Evolutionary conservation across 2,797 vertebrate genomes (phyloP), one percentile per base, ranked within the genome.

Genomic region (Ctenopoma multispine): DNA sequence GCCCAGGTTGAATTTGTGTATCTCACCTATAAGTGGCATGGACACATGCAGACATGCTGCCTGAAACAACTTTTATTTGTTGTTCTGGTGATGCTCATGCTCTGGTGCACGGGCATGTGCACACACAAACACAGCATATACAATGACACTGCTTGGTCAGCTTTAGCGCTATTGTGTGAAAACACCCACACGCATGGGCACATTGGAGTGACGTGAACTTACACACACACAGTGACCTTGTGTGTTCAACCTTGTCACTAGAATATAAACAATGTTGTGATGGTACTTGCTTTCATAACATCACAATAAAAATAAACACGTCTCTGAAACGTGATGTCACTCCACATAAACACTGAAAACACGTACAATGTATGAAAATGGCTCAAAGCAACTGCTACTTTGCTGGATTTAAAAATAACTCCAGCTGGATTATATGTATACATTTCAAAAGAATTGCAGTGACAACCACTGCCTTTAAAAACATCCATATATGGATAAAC

Each of bases 131-230:
- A 63, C 69, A 61, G 17, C 21, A 48, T 17, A 2, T 55, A 62
- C n/a, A 0, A 7, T 76, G 85, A 84, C 82, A 77, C 81, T 85
- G 79, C 79, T 17, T 63, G 59, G 61, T 87, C 80, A 84, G 80
- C 81, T 72, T 72, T 21, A 69, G 55, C 54, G 21, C 20, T 57
- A 24, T 41, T 29, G 55, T 69, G 63, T 77, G 59, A 61, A 69
- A 72, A 77, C 51, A 53, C 29, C 7, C 15, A 24, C 56, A 60
- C 43, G 55, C 48, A 54, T 9, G 29, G 48, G 43, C 46, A 58
- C 50, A 51, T 38, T 21, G 53, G 59, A 62, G 50, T 56, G 63
- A 73, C 0, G 43, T 31, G 29, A 46, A n/a, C 43, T 9, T 24
- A 7, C 41, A 49, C 36, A 36, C 62, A 46, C 72, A 62, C 55